Percentiles rank a stretch among this genome's conserved stretches.
Conservation (phyloP, 2,113 vertebrate species). For the Pygathrix nemaeus region DNA sequence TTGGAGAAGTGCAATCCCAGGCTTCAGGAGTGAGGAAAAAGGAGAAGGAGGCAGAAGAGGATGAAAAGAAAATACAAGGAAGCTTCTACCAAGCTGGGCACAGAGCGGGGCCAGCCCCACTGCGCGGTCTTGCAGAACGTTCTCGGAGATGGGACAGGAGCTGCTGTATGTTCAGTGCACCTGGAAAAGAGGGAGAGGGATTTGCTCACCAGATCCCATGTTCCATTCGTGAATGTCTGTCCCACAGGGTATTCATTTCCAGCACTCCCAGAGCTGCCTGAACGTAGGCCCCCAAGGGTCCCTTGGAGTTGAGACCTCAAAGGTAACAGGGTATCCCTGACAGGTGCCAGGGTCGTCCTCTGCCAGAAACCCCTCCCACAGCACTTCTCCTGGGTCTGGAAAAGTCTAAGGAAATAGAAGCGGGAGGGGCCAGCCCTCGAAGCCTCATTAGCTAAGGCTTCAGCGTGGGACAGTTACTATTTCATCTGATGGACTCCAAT, state of each 20-base stretch:
- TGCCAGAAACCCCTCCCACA: not conserved
- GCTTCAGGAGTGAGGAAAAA: not conserved
- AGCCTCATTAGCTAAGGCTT: not conserved
- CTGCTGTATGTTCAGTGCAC: not conserved
- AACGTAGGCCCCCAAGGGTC: not conserved
- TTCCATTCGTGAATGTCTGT: not conserved
- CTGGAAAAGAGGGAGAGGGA: not conserved
- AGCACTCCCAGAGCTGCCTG: not conserved
- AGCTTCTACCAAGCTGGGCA: not conserved
- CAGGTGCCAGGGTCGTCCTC: not conserved
- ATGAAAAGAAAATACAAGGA: not conserved
- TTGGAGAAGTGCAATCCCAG: not conserved
- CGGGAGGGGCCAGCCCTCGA: not conserved
- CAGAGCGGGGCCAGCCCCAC: fast-evolving
- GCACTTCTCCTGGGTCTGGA: not conserved
- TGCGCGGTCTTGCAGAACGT: not conserved
- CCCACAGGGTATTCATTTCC: not conserved
- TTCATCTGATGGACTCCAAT: not conserved
- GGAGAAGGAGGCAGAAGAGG: not conserved
- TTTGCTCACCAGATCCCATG: not conserved
- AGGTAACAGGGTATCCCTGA: not conserved
- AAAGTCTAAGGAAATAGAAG: not conserved
- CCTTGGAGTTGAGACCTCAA: not conserved
- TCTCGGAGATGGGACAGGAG: not conserved
- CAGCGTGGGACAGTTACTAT: not conserved